phyloP scores from a whole-genome alignment of 2,888 invertebrate species.

The Caenorhabditis sp. region DNA sequence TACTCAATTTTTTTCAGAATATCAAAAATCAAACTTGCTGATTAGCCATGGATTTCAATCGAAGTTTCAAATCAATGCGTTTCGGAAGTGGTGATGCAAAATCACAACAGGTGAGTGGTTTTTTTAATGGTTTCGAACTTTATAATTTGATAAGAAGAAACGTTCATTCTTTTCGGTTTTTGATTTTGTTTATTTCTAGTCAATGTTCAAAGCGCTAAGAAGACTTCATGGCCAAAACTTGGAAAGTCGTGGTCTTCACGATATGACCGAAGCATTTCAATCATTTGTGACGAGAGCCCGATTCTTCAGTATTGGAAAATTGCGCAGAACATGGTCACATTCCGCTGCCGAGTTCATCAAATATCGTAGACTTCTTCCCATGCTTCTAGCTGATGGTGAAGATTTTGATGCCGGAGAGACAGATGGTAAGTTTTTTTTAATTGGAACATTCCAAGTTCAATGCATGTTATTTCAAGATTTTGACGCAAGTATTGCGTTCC shows the following conservation, averaged over 20 bases:
- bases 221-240: conserved; percentile 70
- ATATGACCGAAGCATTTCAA: conserved; percentile 70
- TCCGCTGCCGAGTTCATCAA: conserved; percentile 71
- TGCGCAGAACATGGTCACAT: conserved; percentile 71
- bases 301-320: conserved; percentile 68
- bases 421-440: conserved; percentile 35
- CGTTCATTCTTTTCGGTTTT: background rate
- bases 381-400: conserved; percentile 69
- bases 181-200: conserved; percentile 18
- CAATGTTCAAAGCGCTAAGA: conserved; percentile 69
- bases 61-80: conserved; percentile 32
- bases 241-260: conserved; percentile 70
- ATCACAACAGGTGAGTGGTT: conserved; percentile 33
- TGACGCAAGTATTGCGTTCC: conserved; percentile 56
- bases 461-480: conserved; percentile 22
- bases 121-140: background rate
- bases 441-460: too few relatives aligned
- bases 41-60: conserved; percentile 34
- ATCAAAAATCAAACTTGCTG: background rate
- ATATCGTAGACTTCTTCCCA: conserved; percentile 69
- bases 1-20: background rate
- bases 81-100: conserved; percentile 27
- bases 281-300: conserved; percentile 69
- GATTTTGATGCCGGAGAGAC: conserved; percentile 51
- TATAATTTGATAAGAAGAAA: conserved; percentile 37